These are phyloP conservation scores for Sylvia atricapilla DNA, from an alignment of 2,113 vertebrate species.

Conservation along the genomic window DNA sequence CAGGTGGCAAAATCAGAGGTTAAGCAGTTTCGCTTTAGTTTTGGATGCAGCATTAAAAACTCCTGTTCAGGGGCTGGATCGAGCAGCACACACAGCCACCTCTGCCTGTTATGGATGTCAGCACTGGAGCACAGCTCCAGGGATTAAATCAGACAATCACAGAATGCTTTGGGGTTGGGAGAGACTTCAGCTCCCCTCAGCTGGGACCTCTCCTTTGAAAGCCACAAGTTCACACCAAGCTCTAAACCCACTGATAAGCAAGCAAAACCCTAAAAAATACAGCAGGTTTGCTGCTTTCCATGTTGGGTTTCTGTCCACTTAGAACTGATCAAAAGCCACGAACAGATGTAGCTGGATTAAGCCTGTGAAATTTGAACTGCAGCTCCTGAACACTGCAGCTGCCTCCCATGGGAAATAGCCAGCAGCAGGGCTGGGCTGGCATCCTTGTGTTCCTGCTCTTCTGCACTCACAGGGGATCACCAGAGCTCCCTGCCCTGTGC, in stretches of 20 bases:
- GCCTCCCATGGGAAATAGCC: fast-evolving
- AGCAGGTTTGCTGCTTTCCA: background rate
- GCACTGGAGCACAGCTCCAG: background rate
- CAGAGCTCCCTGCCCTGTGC: fast-evolving
- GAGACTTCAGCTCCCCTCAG: background rate
- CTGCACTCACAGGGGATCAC: no score
- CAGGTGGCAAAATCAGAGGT: conserved; percentile 14
- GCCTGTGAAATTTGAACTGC: background rate
- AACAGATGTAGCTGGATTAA: background rate
- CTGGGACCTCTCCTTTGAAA: background rate
- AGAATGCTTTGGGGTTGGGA: background rate
- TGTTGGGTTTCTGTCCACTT: background rate
- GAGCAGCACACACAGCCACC: background rate
- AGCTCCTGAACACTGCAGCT: background rate
- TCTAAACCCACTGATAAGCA: background rate
- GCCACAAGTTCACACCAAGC: background rate
- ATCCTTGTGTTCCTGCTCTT: background rate
- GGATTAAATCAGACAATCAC: background rate
- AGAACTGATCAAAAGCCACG: background rate
- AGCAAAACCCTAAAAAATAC: background rate
- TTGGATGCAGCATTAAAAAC: background rate
- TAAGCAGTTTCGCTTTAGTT: conserved; percentile 33
- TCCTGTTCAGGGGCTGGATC: background rate
- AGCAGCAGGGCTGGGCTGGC: background rate
- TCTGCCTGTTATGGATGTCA: background rate